Percentiles rank a stretch among this genome's conserved stretches.
These are phyloP conservation scores for Eupeodes corollae DNA, from an alignment of 1,140 invertebrate species.

Conservation along the genomic window DNA sequence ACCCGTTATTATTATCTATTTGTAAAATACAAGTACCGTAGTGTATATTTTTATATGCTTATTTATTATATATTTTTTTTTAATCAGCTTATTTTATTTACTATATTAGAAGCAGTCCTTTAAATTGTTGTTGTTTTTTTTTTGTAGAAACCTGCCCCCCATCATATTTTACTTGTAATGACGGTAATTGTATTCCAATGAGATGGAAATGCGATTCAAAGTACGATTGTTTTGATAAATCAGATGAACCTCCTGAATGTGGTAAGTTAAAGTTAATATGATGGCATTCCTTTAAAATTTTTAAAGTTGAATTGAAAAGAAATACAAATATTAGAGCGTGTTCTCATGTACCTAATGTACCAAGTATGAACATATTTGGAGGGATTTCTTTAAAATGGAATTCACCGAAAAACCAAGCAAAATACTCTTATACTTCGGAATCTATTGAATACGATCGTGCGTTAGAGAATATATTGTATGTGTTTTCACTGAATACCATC, in stretches of 20 bases:
- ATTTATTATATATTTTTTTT: not conserved
- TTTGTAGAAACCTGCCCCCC: constrained; percentile 16
- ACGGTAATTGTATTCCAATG: constrained; percentile 49
- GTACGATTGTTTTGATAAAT: constrained; percentile 53
- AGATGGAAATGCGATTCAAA: constrained; percentile 53
- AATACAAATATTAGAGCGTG: not conserved
- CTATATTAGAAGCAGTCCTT: too few relatives aligned
- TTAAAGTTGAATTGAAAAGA: not conserved
- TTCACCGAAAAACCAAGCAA: too few relatives aligned
- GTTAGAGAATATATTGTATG: too few relatives aligned
- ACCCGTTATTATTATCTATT: too few relatives aligned
- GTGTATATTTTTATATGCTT: not conserved
- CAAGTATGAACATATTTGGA: too few relatives aligned
- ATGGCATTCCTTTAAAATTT: not conserved
- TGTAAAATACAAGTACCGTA: too few relatives aligned
- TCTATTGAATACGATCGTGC: too few relatives aligned
- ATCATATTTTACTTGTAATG: constrained; percentile 50
- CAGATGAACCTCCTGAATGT: constrained; percentile 51
- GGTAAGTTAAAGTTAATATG: constrained; percentile 36
- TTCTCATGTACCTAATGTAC: too few relatives aligned
- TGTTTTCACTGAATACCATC: too few relatives aligned
- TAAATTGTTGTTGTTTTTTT: constrained; percentile 2
- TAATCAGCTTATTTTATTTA: not conserved
- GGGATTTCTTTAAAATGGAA: too few relatives aligned
- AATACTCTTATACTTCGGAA: too few relatives aligned